Evolutionary conservation across 2,888 invertebrate genomes (phyloP), one percentile per base, ranked within the genome.

Genomic region (Aleiodes leptofemur): DNA sequence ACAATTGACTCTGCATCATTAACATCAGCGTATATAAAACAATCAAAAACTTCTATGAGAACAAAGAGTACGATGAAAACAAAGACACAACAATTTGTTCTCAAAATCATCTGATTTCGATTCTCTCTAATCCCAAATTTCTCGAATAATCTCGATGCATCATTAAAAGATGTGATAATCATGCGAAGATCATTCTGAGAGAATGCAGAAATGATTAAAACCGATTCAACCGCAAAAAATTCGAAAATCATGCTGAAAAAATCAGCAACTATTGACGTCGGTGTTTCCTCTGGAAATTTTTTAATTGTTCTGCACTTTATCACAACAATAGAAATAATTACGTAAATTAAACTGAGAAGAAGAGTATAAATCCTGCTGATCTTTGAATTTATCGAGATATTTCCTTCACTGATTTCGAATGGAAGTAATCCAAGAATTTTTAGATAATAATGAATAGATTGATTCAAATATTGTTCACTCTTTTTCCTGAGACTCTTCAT

Each of bases 371-470:
- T 38, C 6, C n/a, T 59, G 14, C n/a, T 5, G 14, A 13, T 5
- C 6, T 38, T 59, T n/a, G 34, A 59, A n/a, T 38, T 31, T 0
- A 59, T 7, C 7, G 38, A 31, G 5, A 34, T 14, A 59, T 13
- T 5, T 4, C 34, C 34, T 0, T n/a, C 14, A n/a, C 5, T n/a
- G 34, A 59, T n/a, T n/a, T 59, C 14, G 34, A 59, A 59, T 34
- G 59, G 59, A 34, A n/a, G 7, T 38, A 59, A 38, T n/a, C 59
- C 59, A 8, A 59, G 59, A 59, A 34, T n/a, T 38, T 59, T 59
- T 9, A 59, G 14, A 8, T 59, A 59, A 34, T 59, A 59, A 34
- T 59, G 5, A 8, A 59, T 13, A 1, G 4, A 34, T 59, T n/a
- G 59, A 59, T 59, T 59, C 7, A 59, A 6, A 43, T 43, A 43